These are phyloP conservation scores for Hesperophylax magnus DNA, from an alignment of 1,140 invertebrate genomes.

Conservation along the genomic window DNA sequence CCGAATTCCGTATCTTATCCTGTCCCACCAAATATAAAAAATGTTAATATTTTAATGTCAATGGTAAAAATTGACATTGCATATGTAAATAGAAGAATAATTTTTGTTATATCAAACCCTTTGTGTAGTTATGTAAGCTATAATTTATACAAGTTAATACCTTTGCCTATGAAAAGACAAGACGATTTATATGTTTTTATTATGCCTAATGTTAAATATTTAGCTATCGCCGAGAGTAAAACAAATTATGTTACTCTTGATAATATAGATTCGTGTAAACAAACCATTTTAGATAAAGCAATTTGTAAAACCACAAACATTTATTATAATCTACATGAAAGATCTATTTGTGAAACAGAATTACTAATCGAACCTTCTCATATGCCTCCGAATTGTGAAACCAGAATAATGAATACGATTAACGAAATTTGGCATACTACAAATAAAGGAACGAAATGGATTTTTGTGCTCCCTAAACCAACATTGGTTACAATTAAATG, in stretches of 20 bases:
- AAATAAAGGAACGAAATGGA: too few relatives aligned
- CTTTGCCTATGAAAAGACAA: background rate
- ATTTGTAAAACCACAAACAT: background rate
- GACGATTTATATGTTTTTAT: constrained; percentile 20
- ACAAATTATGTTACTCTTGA: background rate
- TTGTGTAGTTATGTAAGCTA: background rate
- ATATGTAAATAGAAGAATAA: background rate
- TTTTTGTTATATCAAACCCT: constrained; percentile 16
- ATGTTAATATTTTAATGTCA: constrained; percentile 5
- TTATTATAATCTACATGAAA: background rate
- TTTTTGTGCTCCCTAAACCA: too few relatives aligned
- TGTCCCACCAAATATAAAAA: background rate
- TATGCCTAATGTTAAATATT: background rate
- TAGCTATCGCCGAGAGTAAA: background rate
- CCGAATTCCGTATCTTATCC: background rate
- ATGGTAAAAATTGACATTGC: background rate
- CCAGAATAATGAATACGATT: too few relatives aligned
- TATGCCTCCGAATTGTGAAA: too few relatives aligned
- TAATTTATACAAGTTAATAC: constrained; percentile 16
- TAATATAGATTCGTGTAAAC: background rate
- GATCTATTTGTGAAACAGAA: constrained; percentile 8
- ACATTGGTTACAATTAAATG: too few relatives aligned
- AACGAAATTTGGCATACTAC: too few relatives aligned
- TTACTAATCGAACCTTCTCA: background rate
- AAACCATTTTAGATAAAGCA: background rate